These are phyloP conservation scores for Cygnus atratus DNA, from an alignment of 2,113 vertebrate genomes.

Conservation along the genomic window DNA sequence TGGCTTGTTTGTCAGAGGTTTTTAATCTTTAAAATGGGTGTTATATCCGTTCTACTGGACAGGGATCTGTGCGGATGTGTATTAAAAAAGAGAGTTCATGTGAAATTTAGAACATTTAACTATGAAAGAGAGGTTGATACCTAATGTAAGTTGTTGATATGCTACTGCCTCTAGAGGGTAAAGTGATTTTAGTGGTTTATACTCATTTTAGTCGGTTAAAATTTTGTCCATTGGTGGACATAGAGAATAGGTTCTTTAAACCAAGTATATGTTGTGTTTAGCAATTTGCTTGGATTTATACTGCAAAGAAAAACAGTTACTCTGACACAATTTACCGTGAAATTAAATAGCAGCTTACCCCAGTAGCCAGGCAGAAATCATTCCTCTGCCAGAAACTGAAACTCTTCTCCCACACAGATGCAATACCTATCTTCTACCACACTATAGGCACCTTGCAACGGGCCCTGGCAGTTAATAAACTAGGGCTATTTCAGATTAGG, in stretches of 20 bases:
- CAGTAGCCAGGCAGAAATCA: conserved; percentile 26
- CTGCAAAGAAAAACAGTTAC: conserved; percentile 1
- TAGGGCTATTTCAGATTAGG: background rate
- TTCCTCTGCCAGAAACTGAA: background rate
- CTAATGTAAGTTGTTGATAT: background rate
- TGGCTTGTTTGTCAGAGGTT: background rate
- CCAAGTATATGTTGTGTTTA: background rate
- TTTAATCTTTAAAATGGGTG: conserved; percentile 25
- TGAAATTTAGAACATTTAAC: background rate
- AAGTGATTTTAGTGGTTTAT: conserved; percentile 37
- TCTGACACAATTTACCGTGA: conserved; percentile 39
- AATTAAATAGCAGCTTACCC: conserved; percentile 53
- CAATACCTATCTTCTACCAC: background rate
- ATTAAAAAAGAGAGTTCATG: background rate
- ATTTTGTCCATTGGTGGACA: conserved; percentile 15
- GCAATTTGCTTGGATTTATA: conserved; percentile 33
- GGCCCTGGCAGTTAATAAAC: background rate
- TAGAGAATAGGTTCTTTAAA: conserved; percentile 44
- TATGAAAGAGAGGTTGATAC: background rate
- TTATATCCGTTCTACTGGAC: background rate
- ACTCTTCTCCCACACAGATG: background rate
- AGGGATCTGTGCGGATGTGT: background rate
- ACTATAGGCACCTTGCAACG: background rate
- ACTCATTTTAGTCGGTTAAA: conserved; percentile 4
- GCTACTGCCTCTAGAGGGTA: background rate